Conservation (phyloP, 2,797 vertebrate species). For the Coccyzus lansbergi region DNA sequence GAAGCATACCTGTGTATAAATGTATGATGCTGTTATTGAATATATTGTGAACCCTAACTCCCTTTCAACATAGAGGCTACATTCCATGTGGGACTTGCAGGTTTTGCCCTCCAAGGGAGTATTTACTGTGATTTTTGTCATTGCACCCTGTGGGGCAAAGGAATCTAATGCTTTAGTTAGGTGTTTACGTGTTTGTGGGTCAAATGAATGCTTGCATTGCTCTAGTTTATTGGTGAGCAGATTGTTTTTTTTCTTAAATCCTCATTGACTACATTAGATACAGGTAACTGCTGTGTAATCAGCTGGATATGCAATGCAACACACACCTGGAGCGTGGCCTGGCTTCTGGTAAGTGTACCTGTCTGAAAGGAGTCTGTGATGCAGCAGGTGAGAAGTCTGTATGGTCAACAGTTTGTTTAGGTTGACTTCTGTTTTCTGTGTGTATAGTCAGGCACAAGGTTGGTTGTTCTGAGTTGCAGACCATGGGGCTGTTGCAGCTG, state of each 20-base stretch:
- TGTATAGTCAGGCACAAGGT: not conserved
- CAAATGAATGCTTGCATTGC: not conserved
- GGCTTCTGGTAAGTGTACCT: not conserved
- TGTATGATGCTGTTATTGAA: not conserved
- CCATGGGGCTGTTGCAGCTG: not conserved
- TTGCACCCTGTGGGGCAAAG: not conserved
- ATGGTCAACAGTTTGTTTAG: not conserved
- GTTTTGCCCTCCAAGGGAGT: not conserved
- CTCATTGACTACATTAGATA: not conserved
- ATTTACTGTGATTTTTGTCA: not conserved
- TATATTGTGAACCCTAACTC: not conserved
- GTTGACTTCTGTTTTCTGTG: not conserved
- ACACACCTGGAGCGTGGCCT: not conserved
- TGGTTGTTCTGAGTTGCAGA: not conserved
- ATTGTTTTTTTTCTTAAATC: not conserved
- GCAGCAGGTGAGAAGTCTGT: not conserved
- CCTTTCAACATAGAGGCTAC: not conserved
- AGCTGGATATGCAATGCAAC: not conserved
- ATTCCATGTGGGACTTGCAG: not conserved
- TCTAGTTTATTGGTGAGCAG: not conserved
- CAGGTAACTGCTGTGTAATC: not conserved
- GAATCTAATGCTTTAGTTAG: not conserved
- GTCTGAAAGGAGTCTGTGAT: not conserved
- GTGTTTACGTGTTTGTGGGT: not conserved
- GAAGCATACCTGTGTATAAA: not conserved